Evolutionary conservation across 2,113 vertebrate genomes (phyloP).

Genomic region (Anolis carolinensis): DNA sequence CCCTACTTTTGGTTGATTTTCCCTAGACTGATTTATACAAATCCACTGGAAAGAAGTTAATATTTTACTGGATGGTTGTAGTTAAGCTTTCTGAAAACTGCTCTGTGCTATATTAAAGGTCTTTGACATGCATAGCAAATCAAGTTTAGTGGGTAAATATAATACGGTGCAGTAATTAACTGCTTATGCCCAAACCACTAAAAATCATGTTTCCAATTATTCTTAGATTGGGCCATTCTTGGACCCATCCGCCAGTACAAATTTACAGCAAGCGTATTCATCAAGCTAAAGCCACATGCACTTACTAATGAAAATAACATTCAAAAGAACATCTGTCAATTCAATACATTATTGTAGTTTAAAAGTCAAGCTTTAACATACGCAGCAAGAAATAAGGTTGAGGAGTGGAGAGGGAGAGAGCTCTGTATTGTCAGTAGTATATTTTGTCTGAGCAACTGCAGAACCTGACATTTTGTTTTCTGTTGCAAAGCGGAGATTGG

Average conservation of each 20-base stretch:
- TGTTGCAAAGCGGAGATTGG: background rate
- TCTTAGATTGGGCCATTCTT: background rate
- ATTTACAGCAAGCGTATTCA: background rate
- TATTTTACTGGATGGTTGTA: background rate
- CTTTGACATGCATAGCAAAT: background rate
- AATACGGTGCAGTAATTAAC: background rate
- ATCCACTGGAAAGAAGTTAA: background rate
- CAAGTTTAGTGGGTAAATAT: background rate
- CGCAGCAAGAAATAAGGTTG: background rate
- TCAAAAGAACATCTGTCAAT: background rate
- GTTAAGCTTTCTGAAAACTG: background rate
- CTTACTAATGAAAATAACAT: background rate
- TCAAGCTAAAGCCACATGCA: background rate
- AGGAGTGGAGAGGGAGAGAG: background rate
- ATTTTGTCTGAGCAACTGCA: background rate
- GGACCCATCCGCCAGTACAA: background rate
- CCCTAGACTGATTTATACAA: accelerated
- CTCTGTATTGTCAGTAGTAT: background rate
- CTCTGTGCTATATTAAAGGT: background rate
- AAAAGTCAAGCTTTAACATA: background rate
- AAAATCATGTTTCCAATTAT: constrained; percentile 3
- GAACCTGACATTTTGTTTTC: background rate
- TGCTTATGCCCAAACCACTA: background rate
- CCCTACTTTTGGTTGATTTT: background rate
- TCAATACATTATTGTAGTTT: background rate